Evolutionary conservation across 35 echinoderm and acorn worm species (phyloP), one percentile per base, ranked within the genome.

Genomic region (Diadema setosum): DNA sequence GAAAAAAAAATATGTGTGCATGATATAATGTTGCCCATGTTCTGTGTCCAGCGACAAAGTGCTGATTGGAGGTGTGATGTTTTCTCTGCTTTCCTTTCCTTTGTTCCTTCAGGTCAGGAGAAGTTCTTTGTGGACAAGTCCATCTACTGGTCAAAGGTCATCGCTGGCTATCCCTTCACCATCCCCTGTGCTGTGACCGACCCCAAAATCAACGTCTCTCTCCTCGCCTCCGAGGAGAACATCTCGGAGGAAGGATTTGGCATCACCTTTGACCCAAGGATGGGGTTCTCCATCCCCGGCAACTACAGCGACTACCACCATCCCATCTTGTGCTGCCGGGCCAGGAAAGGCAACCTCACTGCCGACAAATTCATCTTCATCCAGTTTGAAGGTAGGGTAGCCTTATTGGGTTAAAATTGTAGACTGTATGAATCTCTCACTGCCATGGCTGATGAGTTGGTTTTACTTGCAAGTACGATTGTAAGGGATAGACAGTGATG

Each of bases 181-280:
- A 94, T 94, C 58, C 92, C 92, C 3, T 94, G 92, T 33, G 50
- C 60, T 1, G 87, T 89, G 2, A 80, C 86, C 70, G 83, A 94
- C 46, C 92, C 86, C 21, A 45, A 75, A 5, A 59, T 84, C 56
- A 42, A 89, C 21, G 92, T 94, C 27, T 64, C 83, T 6, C 90
- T 92, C 3, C 35, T 25, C 34, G 46, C 37, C 8, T 32, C 32
- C 55, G 58, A 75, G 49, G 14, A 46, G 26, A 58, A 39, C 44
- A 11, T 75, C 18, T 73, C 83, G 8, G 63, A 20, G 18, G 90
- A 57, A 4, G 85, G 69, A 0, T 48, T 36, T 5, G 63, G 41
- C 1, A 36, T 39, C 17, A 45, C 45, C 9, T 92, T 81, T 14
- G 82, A 92, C 36, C 90, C 90, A 26, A 81, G 56, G 35, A 58